Evolutionary conservation across 92 coral and sea anemone genomes (phyloP).

Genomic region (Epizoanthus illoricatus): DNA sequence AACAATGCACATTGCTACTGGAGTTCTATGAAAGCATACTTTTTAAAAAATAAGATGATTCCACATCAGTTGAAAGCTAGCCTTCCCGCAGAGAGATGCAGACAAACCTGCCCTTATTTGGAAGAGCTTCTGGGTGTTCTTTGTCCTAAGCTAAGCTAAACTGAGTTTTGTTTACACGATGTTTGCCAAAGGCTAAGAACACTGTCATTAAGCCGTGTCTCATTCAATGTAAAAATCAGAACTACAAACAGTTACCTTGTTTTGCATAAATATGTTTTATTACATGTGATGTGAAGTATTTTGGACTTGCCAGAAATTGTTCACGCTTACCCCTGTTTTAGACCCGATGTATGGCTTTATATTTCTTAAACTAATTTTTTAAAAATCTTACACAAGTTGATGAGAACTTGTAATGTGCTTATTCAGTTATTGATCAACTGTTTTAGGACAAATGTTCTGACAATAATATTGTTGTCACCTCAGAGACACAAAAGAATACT

Average conservation of each 20-base stretch:
- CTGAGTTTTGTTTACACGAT: conserved; percentile 1
- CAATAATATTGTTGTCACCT: background rate
- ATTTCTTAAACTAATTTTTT: background rate
- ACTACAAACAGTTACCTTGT: background rate
- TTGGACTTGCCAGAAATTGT: no score
- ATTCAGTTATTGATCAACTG: background rate
- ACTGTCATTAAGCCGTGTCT: no score
- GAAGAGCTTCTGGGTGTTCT: background rate
- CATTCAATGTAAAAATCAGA: background rate
- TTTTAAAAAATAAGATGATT: no score
- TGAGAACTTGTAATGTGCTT: background rate
- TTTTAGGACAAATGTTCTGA: background rate
- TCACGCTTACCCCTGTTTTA: no score
- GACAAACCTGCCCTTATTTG: conserved; percentile 3
- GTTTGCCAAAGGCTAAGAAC: conserved; percentile 1
- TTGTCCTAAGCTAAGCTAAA: background rate
- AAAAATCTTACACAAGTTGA: background rate
- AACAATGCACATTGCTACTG: no score
- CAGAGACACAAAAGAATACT: background rate
- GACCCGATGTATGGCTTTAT: background rate
- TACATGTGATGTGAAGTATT: no score
- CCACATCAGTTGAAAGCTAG: no score
- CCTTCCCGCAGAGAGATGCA: background rate
- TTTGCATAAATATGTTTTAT: background rate
- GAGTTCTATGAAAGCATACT: no score